These are phyloP conservation scores for Zeuzera pyrina DNA, from an alignment of 2,888 invertebrate genomes.

Conservation along the genomic window DNA sequence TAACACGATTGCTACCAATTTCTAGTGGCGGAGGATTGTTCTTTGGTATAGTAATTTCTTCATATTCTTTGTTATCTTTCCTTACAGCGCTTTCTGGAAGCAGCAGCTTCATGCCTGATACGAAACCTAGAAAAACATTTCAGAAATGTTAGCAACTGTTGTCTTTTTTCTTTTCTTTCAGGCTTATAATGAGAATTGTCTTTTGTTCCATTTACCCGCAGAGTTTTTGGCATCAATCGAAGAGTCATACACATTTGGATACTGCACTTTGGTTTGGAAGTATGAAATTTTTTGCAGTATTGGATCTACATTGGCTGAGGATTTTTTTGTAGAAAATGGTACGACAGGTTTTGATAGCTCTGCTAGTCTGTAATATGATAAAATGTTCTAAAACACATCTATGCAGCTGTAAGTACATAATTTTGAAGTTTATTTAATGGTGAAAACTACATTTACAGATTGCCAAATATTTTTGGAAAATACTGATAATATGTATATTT, in stretches of 20 bases:
- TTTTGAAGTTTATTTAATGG: too few species aligned
- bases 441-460: too few species aligned
- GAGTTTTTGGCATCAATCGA: slow-evolving; percentile 78
- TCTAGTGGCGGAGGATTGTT: slow-evolving; percentile 72
- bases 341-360: slow-evolving; percentile 60
- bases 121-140: slow-evolving; percentile 79
- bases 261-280: slow-evolving; percentile 71
- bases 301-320: slow-evolving; percentile 39
- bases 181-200: not conserved
- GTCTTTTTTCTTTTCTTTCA: not conserved
- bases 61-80: slow-evolving; percentile 81
- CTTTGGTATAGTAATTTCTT: slow-evolving; percentile 89
- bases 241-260: slow-evolving; percentile 92
- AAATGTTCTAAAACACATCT: not conserved
- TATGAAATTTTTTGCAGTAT: slow-evolving; percentile 54
- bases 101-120: slow-evolving; percentile 83
- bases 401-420: too few species aligned
- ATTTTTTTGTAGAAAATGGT: slow-evolving; percentile 58
- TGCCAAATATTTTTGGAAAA: too few species aligned
- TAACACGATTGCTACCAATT: slow-evolving; percentile 77
- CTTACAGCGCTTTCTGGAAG: slow-evolving; percentile 86
- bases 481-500: too few species aligned
- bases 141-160: slow-evolving; percentile 17
- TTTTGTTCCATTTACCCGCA: slow-evolving; percentile 71
- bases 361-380: slow-evolving; percentile 37